A percentile compares a stretch with the other conserved stretches of the same genome.
Conservation (phyloP, 2,888 invertebrate genomes). For the Parasteatoda lunata region DNA sequence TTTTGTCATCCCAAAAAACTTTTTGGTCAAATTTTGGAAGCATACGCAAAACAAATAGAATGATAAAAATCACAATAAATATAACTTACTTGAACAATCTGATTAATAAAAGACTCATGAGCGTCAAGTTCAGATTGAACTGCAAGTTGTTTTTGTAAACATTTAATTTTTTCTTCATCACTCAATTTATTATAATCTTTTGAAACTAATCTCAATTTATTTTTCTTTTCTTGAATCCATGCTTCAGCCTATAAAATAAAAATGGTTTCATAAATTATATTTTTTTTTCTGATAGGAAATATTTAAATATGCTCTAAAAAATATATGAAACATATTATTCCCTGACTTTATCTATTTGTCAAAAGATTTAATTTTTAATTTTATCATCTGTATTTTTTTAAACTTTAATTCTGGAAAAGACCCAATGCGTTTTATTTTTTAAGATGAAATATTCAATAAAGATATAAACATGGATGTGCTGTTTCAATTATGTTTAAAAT, state of each 20-base stretch:
- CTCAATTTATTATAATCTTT: constrained; percentile 84
- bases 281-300: no score
- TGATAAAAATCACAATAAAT: neutral
- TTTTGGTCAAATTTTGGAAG: neutral
- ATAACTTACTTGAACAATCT: constrained; percentile 78
- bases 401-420: no score
- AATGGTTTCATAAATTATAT: no score
- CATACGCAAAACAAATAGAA: neutral
- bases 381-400: no score
- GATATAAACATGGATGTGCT: no score
- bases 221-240: constrained; percentile 94
- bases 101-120: constrained; percentile 87
- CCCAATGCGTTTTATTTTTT: no score
- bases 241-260: constrained; percentile 79
- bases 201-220: constrained; percentile 85
- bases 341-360: no score
- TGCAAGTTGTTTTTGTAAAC: constrained; percentile 94
- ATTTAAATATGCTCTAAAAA: no score
- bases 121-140: constrained; percentile 93
- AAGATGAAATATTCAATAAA: no score
- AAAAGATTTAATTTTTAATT: no score
- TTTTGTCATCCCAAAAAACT: neutral
- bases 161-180: constrained; percentile 95
- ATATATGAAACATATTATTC: no score
- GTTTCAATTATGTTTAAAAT: no score